A percentile compares a stretch with the other conserved stretches of the same genome.
phyloP scores from a whole-genome alignment of 2,797 vertebrate genomes.

The Melanotaenia maccullochi region DNA sequence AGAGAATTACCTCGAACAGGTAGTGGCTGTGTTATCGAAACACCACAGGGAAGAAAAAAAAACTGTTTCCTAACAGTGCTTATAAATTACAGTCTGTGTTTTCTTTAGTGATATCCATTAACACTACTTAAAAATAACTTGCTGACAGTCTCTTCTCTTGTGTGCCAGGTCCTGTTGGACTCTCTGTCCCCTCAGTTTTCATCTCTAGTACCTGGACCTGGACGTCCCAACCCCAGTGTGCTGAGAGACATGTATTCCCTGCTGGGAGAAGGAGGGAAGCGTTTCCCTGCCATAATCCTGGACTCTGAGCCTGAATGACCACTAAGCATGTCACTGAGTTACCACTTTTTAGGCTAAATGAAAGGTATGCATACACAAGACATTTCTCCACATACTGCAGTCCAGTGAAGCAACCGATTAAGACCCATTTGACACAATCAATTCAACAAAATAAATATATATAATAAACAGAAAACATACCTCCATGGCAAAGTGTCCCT shows the following conservation, averaged over 20 bases:
- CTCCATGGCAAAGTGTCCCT: not conserved
- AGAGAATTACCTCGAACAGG: constrained; percentile 79
- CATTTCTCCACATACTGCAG: not conserved
- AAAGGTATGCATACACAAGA: constrained; percentile 1
- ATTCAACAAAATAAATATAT: not conserved
- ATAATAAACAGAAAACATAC: not conserved
- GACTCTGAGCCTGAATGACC: constrained; percentile 76
- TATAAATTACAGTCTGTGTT: not conserved
- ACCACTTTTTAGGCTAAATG: constrained; percentile 6
- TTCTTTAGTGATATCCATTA: not conserved
- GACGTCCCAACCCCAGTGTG: constrained; percentile 37
- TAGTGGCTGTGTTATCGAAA: constrained; percentile 27
- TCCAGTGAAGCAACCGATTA: not conserved
- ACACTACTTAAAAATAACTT: not conserved
- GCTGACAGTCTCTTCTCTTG: constrained; percentile 29
- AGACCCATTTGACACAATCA: not conserved
- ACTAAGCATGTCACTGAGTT: constrained; percentile 21
- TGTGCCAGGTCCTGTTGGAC: constrained; percentile 75
- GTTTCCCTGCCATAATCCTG: constrained; percentile 79
- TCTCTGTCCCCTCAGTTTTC: constrained; percentile 60
- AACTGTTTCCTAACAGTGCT: not conserved
- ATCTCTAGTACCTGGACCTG: constrained; percentile 40
- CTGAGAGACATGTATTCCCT: constrained; percentile 81
- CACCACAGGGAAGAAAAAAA: not conserved
- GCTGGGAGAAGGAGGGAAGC: constrained; percentile 80